Percentiles rank a stretch among this genome's conserved stretches.
Evolutionary conservation across 1,140 invertebrate genomes (phyloP).

Genomic region (Pseudomyrmex gracilis): DNA sequence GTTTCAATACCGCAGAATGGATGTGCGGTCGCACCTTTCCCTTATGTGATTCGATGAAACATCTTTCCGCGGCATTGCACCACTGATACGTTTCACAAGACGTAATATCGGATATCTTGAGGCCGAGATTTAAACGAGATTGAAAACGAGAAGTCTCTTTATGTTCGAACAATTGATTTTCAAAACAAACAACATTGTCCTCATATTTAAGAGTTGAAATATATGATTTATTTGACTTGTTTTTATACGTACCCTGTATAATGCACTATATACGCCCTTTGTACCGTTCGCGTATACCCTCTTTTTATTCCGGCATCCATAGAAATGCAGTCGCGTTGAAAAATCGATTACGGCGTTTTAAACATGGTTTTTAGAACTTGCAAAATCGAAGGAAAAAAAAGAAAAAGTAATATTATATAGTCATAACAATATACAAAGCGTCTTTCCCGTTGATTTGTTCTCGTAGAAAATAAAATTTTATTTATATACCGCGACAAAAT

Average conservation of each 20-base stretch:
- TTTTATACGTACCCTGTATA: not conserved
- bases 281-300: constrained; percentile 7
- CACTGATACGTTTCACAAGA: not conserved
- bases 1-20: constrained; percentile 75
- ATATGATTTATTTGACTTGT: not conserved
- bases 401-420: not conserved
- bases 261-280: not conserved
- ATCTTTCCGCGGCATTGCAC: constrained; percentile 1
- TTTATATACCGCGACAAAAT: not conserved
- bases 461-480: not conserved
- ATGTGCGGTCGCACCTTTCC: constrained; percentile 69
- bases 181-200: too few relatives aligned
- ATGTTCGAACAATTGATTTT: too few relatives aligned
- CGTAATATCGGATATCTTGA: constrained; percentile 31
- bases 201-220: not conserved
- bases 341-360: constrained; percentile 44
- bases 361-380: not conserved
- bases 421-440: too few relatives aligned
- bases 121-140: not conserved
- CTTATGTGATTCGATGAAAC: constrained; percentile 38
- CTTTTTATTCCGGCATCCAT: constrained; percentile 53
- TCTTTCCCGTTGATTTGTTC: too few relatives aligned
- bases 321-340: constrained; percentile 56
- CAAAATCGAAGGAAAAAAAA: not conserved
- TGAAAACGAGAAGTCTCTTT: not conserved